phyloP scores from a whole-genome alignment of 2,113 vertebrate species.

The Ellobius talpinus region DNA sequence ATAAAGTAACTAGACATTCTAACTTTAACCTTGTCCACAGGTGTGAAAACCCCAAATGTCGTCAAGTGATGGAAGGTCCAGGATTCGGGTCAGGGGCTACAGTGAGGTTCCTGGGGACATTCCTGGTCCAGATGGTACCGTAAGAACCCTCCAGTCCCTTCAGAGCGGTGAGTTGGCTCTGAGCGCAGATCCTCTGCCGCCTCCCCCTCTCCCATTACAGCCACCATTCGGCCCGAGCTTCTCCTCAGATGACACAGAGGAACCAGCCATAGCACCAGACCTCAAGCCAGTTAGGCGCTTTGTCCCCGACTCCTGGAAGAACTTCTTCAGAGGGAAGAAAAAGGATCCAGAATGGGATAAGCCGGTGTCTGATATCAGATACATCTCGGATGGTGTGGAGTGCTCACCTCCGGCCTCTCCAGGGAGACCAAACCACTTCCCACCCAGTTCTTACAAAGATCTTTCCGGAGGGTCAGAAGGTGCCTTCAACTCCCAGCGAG shows the following conservation, averaged over 20 bases:
- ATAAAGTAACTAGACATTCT: neutral
- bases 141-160: slow-evolving; percentile 76
- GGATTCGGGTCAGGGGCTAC: slow-evolving; percentile 81
- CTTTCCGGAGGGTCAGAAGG: slow-evolving; percentile 88
- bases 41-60: slow-evolving; percentile 81
- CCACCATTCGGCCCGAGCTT: slow-evolving; percentile 89
- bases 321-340: slow-evolving; percentile 91
- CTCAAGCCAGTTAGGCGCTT: slow-evolving; percentile 94
- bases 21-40: slow-evolving; percentile 59
- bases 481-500: slow-evolving; percentile 86
- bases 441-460: slow-evolving; percentile 86
- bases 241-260: slow-evolving; percentile 84
- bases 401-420: slow-evolving; percentile 95
- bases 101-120: slow-evolving; percentile 87
- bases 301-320: slow-evolving; percentile 96
- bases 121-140: slow-evolving; percentile 66
- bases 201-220: slow-evolving; percentile 91
- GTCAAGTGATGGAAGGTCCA: slow-evolving; percentile 71
- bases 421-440: neutral
- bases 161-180: slow-evolving; percentile 77
- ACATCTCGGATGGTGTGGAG: slow-evolving; percentile 88
- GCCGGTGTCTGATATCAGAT: slow-evolving; percentile 84
- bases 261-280: slow-evolving; percentile 85
- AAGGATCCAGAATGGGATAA: slow-evolving; percentile 83
- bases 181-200: slow-evolving; percentile 89